Percentiles rank a stretch among this genome's conserved stretches.
These are phyloP conservation scores for Nasua narica DNA, from an alignment of 2,797 vertebrate genomes.

Conservation along the genomic window DNA sequence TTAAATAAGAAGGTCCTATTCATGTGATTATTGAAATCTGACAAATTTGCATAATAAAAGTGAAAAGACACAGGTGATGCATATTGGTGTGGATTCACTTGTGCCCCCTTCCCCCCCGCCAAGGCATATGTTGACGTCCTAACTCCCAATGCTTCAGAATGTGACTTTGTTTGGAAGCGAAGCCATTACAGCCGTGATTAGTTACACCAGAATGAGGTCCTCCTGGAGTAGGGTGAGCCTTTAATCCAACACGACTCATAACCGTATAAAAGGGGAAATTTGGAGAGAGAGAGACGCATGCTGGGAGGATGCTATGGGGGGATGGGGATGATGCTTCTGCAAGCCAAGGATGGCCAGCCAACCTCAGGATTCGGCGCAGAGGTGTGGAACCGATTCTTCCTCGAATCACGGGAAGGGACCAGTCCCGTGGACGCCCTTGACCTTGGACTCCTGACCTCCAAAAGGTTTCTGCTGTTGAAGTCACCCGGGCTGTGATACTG, in stretches of 20 bases:
- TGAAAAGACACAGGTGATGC: background rate
- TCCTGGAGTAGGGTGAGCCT: background rate
- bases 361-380: background rate
- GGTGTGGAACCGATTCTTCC: background rate
- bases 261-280: background rate
- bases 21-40: background rate
- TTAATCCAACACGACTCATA: background rate
- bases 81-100: too few species aligned
- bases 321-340: fast-evolving
- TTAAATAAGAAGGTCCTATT: background rate
- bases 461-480: background rate
- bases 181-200: background rate
- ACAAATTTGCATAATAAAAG: background rate
- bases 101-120: too few species aligned
- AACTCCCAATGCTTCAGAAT: background rate
- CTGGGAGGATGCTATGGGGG: fast-evolving
- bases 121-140: background rate
- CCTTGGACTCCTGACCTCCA: background rate
- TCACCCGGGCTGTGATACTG: background rate
- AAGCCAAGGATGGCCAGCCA: background rate
- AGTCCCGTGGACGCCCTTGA: background rate
- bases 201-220: background rate
- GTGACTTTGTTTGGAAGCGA: background rate
- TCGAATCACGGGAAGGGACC: background rate
- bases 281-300: background rate